These are phyloP conservation scores for Coilia nasus DNA, from an alignment of 2,797 vertebrate species.

Conservation along the genomic window DNA sequence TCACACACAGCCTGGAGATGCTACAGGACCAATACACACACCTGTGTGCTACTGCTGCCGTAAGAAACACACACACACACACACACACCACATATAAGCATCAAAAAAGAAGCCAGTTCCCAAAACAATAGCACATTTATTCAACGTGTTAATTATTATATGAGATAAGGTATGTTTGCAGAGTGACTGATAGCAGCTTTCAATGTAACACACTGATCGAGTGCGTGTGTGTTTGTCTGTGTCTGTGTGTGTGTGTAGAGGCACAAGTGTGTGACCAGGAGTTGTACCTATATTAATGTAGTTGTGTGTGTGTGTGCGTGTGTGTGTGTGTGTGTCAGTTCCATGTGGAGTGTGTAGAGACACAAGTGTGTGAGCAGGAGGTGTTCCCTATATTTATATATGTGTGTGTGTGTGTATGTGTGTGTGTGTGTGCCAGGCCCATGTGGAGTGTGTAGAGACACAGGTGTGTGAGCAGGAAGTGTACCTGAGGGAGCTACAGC, in stretches of 20 bases:
- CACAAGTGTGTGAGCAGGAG: slow-evolving; percentile 55
- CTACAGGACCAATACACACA: slow-evolving; percentile 85
- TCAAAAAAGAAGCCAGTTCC: too few relatives aligned
- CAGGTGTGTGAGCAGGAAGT: slow-evolving; percentile 92
- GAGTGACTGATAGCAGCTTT: too few relatives aligned
- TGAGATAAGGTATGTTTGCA: too few relatives aligned
- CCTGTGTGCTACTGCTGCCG: slow-evolving; percentile 80
- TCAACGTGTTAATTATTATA: too few relatives aligned
- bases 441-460: slow-evolving; percentile 78
- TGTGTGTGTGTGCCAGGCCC: slow-evolving; percentile 68
- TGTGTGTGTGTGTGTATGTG: slow-evolving; percentile 1
- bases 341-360: slow-evolving; percentile 80
- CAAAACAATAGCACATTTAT: too few relatives aligned
- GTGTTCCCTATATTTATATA: neutral
- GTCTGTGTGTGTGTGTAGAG: slow-evolving; percentile 70
- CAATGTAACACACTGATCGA: neutral
- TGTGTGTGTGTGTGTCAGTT: slow-evolving; percentile 64
- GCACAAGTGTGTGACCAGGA: slow-evolving; percentile 56
- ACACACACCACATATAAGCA: neutral
- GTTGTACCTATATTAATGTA: neutral
- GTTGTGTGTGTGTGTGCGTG: neutral
- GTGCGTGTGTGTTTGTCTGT: neutral
- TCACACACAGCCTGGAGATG: slow-evolving; percentile 82
- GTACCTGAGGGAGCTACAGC: slow-evolving; percentile 92
- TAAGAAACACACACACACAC: slow-evolving; percentile 61